Evolutionary conservation across 2,797 vertebrate genomes (phyloP), one percentile per base, ranked within the genome.

Genomic region (Brachyrhaphis roseni): DNA sequence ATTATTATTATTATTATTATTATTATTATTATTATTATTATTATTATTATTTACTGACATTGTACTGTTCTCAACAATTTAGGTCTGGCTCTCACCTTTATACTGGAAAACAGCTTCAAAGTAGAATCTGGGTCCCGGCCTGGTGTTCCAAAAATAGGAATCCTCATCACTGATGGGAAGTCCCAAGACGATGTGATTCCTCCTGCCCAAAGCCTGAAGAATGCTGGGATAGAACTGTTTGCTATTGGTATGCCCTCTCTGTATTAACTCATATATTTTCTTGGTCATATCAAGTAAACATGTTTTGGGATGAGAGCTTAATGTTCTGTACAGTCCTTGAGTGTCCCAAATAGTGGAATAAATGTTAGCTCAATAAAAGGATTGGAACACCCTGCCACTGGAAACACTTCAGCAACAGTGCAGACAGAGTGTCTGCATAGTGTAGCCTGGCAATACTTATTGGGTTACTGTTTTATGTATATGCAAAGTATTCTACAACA

Each of bases 161-260:
- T 99, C 86, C 93, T 99, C 75, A 97, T 99, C 95, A 99, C 98
- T 0, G 98, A 99, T 78, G 98, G 98, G 71, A 99, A 99, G 81
- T 99, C 98, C 18, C 98, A 99, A 91, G 98, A 99, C 76, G 98
- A 99, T 36, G 97, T 99, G 59, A 95, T 97, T 0, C 96, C 96
- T 1, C 97, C 98, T 0, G 97, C 98, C 0, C 96, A 94, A 91
- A 97, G 95, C 76, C 95, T 99, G 4, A 96, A 95, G 81, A 96
- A 97, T 0, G 96, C 97, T 10, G 98, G 98, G 34, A 97, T 99
- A 1, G 98, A 99, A 45, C 95, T 99, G 47, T 99, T 99, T 82
- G 98, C 98, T 71, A 97, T 99, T 72, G 98, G 98, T 99, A 93
- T 1, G 82, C 49, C 4, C 2, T 47, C 7, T n/a, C 39, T 28